Percentiles rank a stretch among this genome's conserved stretches.
phyloP scores from a whole-genome alignment of 2,888 invertebrate genomes.

The Acanthosoma haemorrhoidale region DNA sequence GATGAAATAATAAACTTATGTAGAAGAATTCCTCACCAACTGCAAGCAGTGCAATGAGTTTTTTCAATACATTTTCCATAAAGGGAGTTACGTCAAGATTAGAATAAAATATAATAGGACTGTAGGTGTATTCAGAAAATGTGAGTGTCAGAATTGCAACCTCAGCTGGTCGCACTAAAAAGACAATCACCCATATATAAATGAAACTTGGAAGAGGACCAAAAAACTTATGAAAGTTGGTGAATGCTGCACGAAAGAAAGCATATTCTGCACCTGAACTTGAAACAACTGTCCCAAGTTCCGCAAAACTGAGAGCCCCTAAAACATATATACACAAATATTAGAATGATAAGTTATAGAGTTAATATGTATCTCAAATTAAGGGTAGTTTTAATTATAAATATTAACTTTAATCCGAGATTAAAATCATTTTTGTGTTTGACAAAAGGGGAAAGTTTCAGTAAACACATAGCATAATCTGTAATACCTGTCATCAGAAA shows the following conservation, averaged over 20 bases:
- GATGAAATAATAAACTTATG: neutral
- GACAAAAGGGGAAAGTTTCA: no score
- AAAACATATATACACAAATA: no score
- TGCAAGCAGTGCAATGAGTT: conserved; percentile 58
- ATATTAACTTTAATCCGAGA: no score
- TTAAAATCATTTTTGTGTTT: no score
- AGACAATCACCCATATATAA: conserved; percentile 71
- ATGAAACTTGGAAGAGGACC: conserved; percentile 69
- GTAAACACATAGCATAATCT: no score
- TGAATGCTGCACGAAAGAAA: conserved; percentile 69
- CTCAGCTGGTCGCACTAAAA: conserved; percentile 69
- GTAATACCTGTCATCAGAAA: no score
- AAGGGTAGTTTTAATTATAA: no score
- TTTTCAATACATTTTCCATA: conserved; percentile 52
- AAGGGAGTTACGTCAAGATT: conserved; percentile 45
- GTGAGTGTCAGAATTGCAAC: conserved; percentile 70
- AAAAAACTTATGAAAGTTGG: conserved; percentile 62
- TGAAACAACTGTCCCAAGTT: conserved; percentile 71
- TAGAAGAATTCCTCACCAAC: conserved; percentile 52
- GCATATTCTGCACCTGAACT: conserved; percentile 77
- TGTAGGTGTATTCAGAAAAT: conserved; percentile 68
- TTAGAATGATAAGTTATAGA: no score
- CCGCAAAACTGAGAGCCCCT: conserved; percentile 76
- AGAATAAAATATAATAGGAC: conserved; percentile 56
- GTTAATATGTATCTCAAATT: no score